These are phyloP conservation scores for Mugil cephalus DNA, from an alignment of 2,113 vertebrate species.

Conservation along the genomic window DNA sequence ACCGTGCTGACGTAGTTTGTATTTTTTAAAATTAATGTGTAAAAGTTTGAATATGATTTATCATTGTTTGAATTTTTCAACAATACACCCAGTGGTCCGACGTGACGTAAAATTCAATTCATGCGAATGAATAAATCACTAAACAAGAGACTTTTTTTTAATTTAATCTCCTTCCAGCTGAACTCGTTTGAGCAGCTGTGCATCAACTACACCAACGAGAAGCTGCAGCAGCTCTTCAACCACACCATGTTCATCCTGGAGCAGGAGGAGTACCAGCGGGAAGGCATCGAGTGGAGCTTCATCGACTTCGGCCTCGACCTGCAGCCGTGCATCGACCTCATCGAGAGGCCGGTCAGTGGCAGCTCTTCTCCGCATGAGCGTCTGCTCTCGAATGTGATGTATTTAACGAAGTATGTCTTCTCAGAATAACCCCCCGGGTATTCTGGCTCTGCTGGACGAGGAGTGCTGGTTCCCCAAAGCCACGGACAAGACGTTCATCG, in stretches of 20 bases:
- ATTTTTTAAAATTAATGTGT: no score
- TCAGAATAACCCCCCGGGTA: constrained; percentile 96
- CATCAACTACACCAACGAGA: constrained; percentile 99
- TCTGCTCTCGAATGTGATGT: background rate
- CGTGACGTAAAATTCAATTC: no score
- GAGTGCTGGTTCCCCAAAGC: constrained; percentile 99
- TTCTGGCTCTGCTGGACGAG: constrained; percentile 96
- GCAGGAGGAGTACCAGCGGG: constrained; percentile 97
- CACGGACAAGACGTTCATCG: constrained; percentile 96
- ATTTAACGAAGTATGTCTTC: background rate
- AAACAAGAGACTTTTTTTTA: background rate
- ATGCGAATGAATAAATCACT: no score
- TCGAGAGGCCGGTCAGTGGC: constrained; percentile 91
- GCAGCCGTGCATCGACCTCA: constrained; percentile 97
- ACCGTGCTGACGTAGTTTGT: no score
- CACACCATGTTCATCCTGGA: constrained; percentile 99
- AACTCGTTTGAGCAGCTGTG: constrained; percentile 99
- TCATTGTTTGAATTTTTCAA: no score
- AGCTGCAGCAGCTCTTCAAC: constrained; percentile 99
- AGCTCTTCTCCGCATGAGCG: background rate
- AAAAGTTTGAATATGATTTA: no score
- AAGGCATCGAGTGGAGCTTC: constrained; percentile 99
- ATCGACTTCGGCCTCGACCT: constrained; percentile 98
- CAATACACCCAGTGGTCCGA: no score
- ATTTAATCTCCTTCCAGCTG: constrained; percentile 79